phyloP scores from a whole-genome alignment of 2,113 vertebrate species.

The Notechis scutatus region DNA sequence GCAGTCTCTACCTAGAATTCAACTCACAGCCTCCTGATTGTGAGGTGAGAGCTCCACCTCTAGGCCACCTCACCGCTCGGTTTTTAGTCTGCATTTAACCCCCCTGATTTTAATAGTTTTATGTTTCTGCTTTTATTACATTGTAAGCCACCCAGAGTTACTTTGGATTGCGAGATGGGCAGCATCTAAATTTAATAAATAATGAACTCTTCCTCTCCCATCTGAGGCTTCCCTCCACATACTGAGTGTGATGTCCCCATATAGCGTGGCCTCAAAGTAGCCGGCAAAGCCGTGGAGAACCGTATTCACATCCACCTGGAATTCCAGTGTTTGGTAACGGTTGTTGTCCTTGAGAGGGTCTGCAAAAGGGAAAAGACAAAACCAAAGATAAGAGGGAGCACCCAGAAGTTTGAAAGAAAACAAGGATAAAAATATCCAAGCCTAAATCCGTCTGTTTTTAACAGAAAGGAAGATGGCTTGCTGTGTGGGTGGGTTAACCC shows the following conservation, averaged over 20 bases:
- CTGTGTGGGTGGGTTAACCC: background rate
- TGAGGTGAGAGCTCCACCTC: no score
- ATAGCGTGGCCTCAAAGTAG: constrained; percentile 89
- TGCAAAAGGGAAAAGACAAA: constrained; percentile 3
- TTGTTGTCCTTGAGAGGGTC: constrained; percentile 83
- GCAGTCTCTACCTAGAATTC: no score
- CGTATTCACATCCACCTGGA: constrained; percentile 78
- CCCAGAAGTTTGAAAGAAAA: no score
- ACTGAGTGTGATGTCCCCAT: constrained; percentile 88
- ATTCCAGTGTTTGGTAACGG: constrained; percentile 83
- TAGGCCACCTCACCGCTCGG: no score
- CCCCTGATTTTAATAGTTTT: background rate
- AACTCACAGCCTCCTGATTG: no score
- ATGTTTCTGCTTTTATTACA: background rate
- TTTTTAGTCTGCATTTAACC: background rate
- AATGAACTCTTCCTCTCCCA: background rate
- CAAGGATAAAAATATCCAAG: background rate
- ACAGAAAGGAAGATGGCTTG: no score
- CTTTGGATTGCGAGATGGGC: background rate
- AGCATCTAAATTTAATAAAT: background rate
- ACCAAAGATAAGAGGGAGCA: background rate
- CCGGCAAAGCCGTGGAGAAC: constrained; percentile 93
- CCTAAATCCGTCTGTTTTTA: background rate
- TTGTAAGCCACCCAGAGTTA: background rate
- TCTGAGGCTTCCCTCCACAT: constrained; percentile 46